Percentiles rank a stretch among this genome's conserved stretches.
These are phyloP conservation scores for Margaritifera margaritifera DNA, from an alignment of 2,888 invertebrate genomes.

Conservation along the genomic window DNA sequence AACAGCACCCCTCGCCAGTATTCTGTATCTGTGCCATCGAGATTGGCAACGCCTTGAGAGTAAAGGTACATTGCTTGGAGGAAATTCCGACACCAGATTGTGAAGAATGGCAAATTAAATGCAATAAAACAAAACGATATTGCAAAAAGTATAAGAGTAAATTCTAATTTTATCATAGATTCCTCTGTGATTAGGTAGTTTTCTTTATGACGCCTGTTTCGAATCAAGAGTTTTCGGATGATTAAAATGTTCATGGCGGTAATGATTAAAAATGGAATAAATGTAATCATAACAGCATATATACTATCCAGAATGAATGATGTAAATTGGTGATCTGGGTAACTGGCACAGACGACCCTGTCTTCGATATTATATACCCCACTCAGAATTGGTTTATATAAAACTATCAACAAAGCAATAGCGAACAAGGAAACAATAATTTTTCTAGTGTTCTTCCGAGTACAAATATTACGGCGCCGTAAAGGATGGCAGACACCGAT, in stretches of 20 bases:
- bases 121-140: slow-evolving; percentile 67
- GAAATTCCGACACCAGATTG: slow-evolving; percentile 56
- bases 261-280: slow-evolving; percentile 60
- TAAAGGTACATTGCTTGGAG: slow-evolving; percentile 16
- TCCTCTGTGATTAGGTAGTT: slow-evolving; percentile 52
- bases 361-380: slow-evolving; percentile 37
- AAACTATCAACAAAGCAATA: slow-evolving; percentile 42
- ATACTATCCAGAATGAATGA: slow-evolving; percentile 61
- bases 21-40: slow-evolving; percentile 14
- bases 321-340: slow-evolving; percentile 32
- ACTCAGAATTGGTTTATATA: slow-evolving; percentile 65
- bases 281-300: slow-evolving; percentile 53
- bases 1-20: slow-evolving; percentile 48
- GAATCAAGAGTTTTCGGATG: slow-evolving; percentile 42
- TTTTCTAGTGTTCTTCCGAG: slow-evolving; percentile 43
- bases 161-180: slow-evolving; percentile 61
- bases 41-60: not conserved
- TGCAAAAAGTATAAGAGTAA: slow-evolving; percentile 64
- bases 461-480: slow-evolving; percentile 54
- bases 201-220: slow-evolving; percentile 38
- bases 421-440: slow-evolving; percentile 50
- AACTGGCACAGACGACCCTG: slow-evolving; percentile 41
- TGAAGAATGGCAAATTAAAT: slow-evolving; percentile 68
- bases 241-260: slow-evolving; percentile 58
- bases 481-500: slow-evolving; percentile 69